Evolutionary conservation across 2,113 vertebrate genomes (phyloP), one percentile per base, ranked within the genome.

Genomic region (Rynchops niger): DNA sequence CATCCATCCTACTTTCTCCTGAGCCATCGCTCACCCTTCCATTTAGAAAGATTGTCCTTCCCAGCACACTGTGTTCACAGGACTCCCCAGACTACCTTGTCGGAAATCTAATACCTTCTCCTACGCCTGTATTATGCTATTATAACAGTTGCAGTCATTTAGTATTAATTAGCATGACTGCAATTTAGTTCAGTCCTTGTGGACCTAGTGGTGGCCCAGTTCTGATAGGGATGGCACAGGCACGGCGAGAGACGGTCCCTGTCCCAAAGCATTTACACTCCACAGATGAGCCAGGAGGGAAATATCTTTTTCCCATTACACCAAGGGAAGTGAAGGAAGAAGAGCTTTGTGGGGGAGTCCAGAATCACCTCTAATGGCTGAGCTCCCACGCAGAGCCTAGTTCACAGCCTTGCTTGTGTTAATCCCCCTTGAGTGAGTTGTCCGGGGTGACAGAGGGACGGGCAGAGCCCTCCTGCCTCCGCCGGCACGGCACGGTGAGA

Each of bases 401-500:
- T n/a, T 78, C 61, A 34, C 1, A 2, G 29, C 12, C 1, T 25
- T 55, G 50, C 55, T 80, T 77, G 47, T 45, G 25, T n/a, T 80
- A 86, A 80, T 90, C 66, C 86, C 72, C 55, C 50, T 53, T 52
- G 15, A 69, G 78, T 25, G 40, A 38, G 72, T 6, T 30, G 72
- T 69, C 21, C 38, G 1, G 2, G 77, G 73, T 55, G 69, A 23
- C 43, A 13, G 49, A 7, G 63, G 53, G 47, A 9, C n/a, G 22
- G 27, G 40, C 56, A 61, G 59, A 83, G 58, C 72, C 50, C 56
- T 72, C 29, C 6, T 25, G 72, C 82, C 72, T 25, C 14, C 2
- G 0, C 9, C 4, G 29, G 29, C 14, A 49, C 1, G 0, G 14
- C 49, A 10, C 1, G 0, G 25, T 25, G 1, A 9, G 27, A 91